phyloP scores from a whole-genome alignment of 2,888 invertebrate species.

The Chymomyza caudatula region DNA sequence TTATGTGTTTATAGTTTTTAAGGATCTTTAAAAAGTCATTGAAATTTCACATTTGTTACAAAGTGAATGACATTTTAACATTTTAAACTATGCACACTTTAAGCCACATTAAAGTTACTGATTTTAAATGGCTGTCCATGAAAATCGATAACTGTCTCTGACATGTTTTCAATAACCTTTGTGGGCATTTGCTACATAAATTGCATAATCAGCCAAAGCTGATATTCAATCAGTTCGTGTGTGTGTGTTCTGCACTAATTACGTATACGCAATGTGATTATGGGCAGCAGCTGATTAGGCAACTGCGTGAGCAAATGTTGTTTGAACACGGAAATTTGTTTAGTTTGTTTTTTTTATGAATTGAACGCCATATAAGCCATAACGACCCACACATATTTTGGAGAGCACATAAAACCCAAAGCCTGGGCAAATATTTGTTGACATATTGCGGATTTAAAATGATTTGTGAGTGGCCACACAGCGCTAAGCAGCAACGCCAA shows the following conservation, averaged over 20 bases:
- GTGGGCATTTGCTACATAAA: conserved; percentile 46
- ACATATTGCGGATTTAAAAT: conserved; percentile 72
- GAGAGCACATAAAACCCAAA: conserved; percentile 12
- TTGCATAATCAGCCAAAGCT: conserved; percentile 64
- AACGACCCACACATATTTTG: conserved; percentile 48
- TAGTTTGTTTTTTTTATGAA: not conserved
- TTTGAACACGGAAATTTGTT: not conserved
- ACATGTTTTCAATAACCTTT: conserved; percentile 16
- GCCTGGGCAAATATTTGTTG: conserved; percentile 60
- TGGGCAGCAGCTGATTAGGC: conserved; percentile 51
- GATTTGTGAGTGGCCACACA: conserved; percentile 52
- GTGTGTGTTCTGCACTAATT: conserved; percentile 52
- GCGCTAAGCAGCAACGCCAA: not conserved
- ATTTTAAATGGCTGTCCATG: not conserved
- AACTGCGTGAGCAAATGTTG: conserved; percentile 19
- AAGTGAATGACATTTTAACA: not conserved
- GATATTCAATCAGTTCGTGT: conserved; percentile 67
- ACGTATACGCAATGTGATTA: conserved; percentile 64
- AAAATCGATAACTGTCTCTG: not conserved
- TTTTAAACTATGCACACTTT: not conserved
- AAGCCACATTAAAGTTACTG: not conserved
- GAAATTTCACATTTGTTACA: not conserved
- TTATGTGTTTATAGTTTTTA: not conserved
- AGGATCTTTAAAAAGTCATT: not conserved
- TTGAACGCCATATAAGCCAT: conserved; percentile 45